Percentiles rank a stretch among this genome's conserved stretches.
phyloP scores from a whole-genome alignment of 2,797 vertebrate species.

The Characodon lateralis region DNA sequence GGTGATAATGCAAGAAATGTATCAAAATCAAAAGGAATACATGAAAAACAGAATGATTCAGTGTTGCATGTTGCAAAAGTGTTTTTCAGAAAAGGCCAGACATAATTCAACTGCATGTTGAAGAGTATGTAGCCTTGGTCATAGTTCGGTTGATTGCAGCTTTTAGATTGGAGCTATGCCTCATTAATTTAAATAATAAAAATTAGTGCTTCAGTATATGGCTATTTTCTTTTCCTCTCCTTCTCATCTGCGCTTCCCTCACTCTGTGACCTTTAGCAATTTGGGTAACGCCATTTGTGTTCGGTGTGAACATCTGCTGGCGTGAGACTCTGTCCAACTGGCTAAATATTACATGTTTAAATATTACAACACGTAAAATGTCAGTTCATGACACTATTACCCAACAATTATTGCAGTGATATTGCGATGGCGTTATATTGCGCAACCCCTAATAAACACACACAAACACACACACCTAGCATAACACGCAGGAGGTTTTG shows the following conservation, averaged over 20 bases:
- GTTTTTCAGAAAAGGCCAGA: constrained; percentile 16
- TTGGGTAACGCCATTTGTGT: not conserved
- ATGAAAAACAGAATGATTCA: constrained; percentile 4
- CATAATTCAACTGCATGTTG: constrained; percentile 13
- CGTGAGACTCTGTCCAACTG: not conserved
- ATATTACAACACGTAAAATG: not conserved
- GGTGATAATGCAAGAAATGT: not conserved
- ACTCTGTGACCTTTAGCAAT: not conserved
- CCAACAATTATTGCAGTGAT: not conserved
- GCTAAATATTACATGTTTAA: not conserved
- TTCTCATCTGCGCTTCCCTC: not conserved
- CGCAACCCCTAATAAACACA: not conserved
- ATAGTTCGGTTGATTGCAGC: constrained; percentile 42
- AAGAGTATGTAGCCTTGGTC: constrained; percentile 21
- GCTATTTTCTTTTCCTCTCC: not conserved
- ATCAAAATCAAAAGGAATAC: constrained; percentile 2
- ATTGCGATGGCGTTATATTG: not conserved
- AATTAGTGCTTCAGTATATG: not conserved
- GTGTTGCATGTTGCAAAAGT: constrained; percentile 13
- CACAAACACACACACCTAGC: not conserved
- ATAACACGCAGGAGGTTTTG: not conserved
- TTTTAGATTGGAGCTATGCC: constrained; percentile 29
- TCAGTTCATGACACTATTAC: not conserved
- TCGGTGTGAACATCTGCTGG: not conserved
- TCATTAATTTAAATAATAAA: constrained; percentile 53